These are phyloP conservation scores for Chionodraco myersi DNA, from an alignment of 2,113 vertebrate species.

Conservation along the genomic window DNA sequence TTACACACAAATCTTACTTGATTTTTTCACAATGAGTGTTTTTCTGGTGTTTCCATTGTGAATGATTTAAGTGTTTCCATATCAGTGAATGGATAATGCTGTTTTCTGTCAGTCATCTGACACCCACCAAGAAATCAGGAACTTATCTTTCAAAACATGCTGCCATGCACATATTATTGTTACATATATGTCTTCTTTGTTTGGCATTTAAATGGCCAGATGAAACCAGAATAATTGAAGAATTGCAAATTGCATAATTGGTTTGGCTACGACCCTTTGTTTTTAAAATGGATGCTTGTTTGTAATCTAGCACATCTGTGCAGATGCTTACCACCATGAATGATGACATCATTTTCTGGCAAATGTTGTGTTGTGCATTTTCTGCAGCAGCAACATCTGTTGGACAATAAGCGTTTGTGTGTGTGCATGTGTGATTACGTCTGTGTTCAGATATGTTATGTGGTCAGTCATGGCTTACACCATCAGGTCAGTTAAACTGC, in stretches of 20 bases:
- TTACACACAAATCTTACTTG: background rate
- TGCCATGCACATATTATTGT: background rate
- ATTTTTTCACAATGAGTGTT: background rate
- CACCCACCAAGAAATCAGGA: constrained; percentile 20
- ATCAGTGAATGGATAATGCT: constrained; percentile 8
- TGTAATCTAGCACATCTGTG: constrained; percentile 32
- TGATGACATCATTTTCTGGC: constrained; percentile 17
- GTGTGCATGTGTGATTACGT: background rate
- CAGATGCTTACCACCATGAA: constrained; percentile 8
- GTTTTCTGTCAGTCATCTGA: background rate
- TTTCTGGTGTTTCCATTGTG: constrained; percentile 6
- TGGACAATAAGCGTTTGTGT: background rate
- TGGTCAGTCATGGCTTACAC: constrained; percentile 11
- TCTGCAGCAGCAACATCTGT: constrained; percentile 41
- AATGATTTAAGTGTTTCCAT: constrained; percentile 27
- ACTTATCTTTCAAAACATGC: constrained; percentile 1
- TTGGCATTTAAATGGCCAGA: constrained; percentile 18
- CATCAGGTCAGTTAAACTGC: background rate
- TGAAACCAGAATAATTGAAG: background rate
- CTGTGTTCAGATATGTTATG: constrained; percentile 12
- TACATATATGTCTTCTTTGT: background rate
- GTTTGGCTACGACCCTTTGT: background rate
- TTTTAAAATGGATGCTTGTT: constrained; percentile 30
- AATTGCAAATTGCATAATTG: background rate
- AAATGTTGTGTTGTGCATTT: constrained; percentile 11